Conservation (phyloP, 2,113 vertebrate genomes). For the Petroica traversi region DNA sequence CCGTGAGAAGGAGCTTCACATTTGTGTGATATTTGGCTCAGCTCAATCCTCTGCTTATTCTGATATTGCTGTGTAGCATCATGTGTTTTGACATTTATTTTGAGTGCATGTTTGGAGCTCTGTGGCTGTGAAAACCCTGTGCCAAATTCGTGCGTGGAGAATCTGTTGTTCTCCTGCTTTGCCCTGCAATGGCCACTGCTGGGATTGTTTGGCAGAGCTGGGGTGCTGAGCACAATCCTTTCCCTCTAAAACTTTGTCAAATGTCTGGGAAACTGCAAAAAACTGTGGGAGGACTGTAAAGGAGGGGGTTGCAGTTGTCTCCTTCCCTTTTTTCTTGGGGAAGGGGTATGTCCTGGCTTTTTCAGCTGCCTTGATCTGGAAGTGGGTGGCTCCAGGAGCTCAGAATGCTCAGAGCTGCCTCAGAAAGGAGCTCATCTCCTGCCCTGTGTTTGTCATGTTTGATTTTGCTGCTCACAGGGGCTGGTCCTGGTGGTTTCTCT, state of each 20-base stretch:
- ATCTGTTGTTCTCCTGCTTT: background rate
- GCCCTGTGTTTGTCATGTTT: rapidly evolving
- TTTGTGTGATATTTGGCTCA: background rate
- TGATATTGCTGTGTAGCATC: background rate
- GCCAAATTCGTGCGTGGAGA: background rate
- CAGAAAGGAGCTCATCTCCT: background rate
- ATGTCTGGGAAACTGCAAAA: background rate
- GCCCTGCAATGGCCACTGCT: background rate
- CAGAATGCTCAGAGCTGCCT: background rate
- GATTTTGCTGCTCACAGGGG: background rate
- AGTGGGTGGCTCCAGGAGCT: background rate
- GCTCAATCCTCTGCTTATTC: background rate
- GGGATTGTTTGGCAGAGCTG: background rate
- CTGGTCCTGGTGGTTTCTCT: background rate
- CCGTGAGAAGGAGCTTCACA: background rate
- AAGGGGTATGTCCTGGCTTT: background rate
- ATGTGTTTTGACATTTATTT: background rate
- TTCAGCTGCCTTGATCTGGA: background rate
- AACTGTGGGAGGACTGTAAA: background rate
- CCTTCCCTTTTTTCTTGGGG: background rate
- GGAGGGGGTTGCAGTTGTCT: background rate
- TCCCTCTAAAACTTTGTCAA: background rate
- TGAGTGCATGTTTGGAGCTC: background rate
- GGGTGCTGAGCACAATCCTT: background rate
- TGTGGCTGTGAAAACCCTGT: background rate